Conservation (phyloP, 2,113 vertebrate genomes). For the Barbus barbus region DNA sequence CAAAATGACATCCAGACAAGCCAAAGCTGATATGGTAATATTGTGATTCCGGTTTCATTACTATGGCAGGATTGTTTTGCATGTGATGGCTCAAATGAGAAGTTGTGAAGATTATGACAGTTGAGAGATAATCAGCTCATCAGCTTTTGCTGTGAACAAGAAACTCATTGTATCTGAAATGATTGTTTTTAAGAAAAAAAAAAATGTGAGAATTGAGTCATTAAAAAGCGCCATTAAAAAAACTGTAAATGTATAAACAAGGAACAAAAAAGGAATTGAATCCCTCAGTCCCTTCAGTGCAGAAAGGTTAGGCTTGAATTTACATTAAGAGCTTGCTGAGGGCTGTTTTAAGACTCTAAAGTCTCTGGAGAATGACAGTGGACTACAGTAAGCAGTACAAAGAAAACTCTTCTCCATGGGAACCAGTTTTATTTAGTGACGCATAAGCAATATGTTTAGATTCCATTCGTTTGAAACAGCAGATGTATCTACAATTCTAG, state of each 20-base stretch:
- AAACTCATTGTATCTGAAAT: background rate
- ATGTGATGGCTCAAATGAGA: background rate
- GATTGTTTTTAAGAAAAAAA: background rate
- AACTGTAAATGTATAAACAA: background rate
- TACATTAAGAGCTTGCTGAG: background rate
- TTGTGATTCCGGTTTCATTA: background rate
- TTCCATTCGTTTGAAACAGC: background rate
- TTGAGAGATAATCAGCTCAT: background rate
- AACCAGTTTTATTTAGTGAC: conserved; percentile 2
- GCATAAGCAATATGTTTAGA: background rate
- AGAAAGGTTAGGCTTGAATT: background rate
- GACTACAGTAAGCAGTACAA: background rate
- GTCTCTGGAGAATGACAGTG: conserved; percentile 5
- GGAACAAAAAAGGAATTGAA: background rate
- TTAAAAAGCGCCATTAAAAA: too few relatives aligned
- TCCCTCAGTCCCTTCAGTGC: background rate
- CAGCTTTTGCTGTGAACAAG: background rate
- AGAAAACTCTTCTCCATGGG: background rate
- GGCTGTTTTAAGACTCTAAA: background rate
- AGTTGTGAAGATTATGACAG: background rate
- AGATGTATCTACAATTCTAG: too few relatives aligned
- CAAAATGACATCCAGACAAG: background rate
- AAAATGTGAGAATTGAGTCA: background rate
- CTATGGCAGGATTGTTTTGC: too few relatives aligned
- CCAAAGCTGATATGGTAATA: background rate